Percentiles rank a stretch among this genome's conserved stretches.
phyloP scores from a whole-genome alignment of 2,113 vertebrate species.

The Eptesicus fuscus region DNA sequence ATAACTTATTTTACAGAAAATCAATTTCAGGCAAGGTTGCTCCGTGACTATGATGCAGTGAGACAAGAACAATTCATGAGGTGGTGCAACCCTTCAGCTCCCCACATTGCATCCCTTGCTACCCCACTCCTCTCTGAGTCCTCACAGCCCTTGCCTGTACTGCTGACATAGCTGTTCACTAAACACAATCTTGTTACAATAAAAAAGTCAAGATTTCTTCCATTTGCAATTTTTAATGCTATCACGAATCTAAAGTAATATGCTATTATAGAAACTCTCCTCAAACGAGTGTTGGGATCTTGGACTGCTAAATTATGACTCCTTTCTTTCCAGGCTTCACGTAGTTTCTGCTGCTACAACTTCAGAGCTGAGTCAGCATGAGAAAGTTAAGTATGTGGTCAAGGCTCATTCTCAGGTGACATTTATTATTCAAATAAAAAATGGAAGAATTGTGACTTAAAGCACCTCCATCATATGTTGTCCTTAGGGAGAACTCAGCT shows the following conservation, averaged over 20 bases:
- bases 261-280: not conserved
- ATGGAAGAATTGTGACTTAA: not conserved
- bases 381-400: not conserved
- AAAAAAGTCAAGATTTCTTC: not conserved
- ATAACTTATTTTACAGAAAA: not conserved
- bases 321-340: not conserved
- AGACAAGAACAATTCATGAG: not conserved
- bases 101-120: too few species aligned
- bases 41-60: not conserved
- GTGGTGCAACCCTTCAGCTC: not conserved
- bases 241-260: not conserved
- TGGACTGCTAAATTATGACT: not conserved
- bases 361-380: constrained; percentile 10
- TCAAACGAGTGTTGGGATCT: not conserved
- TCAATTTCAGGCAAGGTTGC: not conserved
- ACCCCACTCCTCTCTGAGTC: not conserved
- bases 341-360: not conserved
- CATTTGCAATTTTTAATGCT: not conserved
- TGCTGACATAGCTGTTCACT: not conserved
- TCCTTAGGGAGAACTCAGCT: not conserved
- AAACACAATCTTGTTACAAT: not conserved
- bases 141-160: not conserved
- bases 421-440: constrained; percentile 35
- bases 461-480: not conserved
- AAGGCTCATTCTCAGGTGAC: not conserved